Conservation (phyloP, 1,140 invertebrate species). For the Oryctes rhinoceros region DNA sequence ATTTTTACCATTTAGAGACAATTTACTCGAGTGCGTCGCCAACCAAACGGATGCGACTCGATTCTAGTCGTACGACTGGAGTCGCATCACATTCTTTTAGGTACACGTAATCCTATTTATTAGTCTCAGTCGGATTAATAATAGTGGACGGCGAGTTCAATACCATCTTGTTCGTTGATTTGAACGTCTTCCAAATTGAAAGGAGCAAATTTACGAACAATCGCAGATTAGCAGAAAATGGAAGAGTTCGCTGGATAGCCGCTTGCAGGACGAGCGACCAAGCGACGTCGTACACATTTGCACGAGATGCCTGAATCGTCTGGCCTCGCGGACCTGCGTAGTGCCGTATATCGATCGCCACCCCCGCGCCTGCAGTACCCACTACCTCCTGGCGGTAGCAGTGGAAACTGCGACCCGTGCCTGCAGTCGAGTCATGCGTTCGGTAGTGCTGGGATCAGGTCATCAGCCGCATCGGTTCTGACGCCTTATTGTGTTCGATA, state of each 20-base stretch:
- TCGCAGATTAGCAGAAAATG: not conserved
- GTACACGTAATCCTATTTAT: no score
- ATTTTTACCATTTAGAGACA: no score
- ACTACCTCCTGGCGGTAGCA: conserved; percentile 21
- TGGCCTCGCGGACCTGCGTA: conserved; percentile 5
- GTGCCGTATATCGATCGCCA: not conserved
- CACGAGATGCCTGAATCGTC: not conserved
- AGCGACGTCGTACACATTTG: conserved; percentile 16
- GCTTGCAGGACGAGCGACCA: not conserved
- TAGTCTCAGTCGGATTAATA: no score
- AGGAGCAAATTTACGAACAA: not conserved
- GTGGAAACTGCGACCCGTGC: conserved; percentile 7
- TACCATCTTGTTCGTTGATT: no score
- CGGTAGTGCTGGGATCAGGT: conserved; percentile 34
- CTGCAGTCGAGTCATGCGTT: conserved; percentile 36
- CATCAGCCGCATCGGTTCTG: conserved; percentile 27
- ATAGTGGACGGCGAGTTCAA: no score
- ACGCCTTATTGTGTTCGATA: conserved; percentile 35
- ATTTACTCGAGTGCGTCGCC: no score
- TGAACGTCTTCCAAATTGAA: no score
- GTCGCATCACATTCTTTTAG: no score
- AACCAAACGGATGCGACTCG: no score
- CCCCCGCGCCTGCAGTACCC: conserved; percentile 22
- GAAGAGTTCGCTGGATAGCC: not conserved
- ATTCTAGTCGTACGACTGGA: no score